Conservation (phyloP, 1,140 invertebrate genomes). For the Paracyclopina nana region DNA sequence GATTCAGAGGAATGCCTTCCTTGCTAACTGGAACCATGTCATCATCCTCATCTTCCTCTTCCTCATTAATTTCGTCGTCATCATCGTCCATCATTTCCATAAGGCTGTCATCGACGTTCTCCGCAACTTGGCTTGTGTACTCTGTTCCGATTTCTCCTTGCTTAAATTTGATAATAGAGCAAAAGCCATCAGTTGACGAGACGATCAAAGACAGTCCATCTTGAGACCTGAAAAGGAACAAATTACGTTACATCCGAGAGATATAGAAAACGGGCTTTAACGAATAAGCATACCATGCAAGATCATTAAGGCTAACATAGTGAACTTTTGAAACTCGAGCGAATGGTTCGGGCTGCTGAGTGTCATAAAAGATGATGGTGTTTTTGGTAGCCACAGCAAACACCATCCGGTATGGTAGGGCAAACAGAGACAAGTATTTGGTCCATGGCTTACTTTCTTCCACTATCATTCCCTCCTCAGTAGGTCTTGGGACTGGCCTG, state of each 20-base stretch:
- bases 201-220: slow-evolving; percentile 60
- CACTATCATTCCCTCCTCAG: slow-evolving; percentile 17
- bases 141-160: slow-evolving; percentile 55
- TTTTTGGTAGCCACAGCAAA: slow-evolving; percentile 74
- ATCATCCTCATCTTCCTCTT: too few relatives aligned
- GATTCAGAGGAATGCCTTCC: too few relatives aligned
- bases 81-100: too few relatives aligned
- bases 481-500: slow-evolving; percentile 22
- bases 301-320: slow-evolving; percentile 73
- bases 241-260: slow-evolving; percentile 9
- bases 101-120: not conserved
- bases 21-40: too few relatives aligned
- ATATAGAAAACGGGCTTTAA: not conserved
- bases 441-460: slow-evolving; percentile 25
- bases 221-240: slow-evolving; percentile 37
- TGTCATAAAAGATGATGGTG: slow-evolving; percentile 72
- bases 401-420: slow-evolving; percentile 58
- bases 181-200: slow-evolving; percentile 87
- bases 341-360: slow-evolving; percentile 64
- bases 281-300: slow-evolving; percentile 69
- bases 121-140: slow-evolving; percentile 26
- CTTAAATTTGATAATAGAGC: slow-evolving; percentile 67
- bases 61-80: too few relatives aligned
- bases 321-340: slow-evolving; percentile 74
- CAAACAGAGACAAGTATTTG: slow-evolving; percentile 29